Conservation (phyloP, 2,797 vertebrate species). For the Paramormyrops hopkinsi region DNA sequence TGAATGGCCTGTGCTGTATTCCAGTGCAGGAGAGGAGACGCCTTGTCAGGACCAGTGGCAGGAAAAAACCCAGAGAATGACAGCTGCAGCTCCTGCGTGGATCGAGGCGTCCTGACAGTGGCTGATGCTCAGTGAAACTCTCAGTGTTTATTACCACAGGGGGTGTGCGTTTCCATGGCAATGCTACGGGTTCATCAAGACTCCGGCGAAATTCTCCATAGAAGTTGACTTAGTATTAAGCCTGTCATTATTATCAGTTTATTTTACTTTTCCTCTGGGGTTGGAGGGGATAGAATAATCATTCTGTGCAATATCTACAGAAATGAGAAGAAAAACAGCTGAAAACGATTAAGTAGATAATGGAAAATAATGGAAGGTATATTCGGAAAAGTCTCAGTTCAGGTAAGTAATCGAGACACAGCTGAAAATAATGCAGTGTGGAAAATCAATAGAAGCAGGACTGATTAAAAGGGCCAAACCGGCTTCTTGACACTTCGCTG, state of each 20-base stretch:
- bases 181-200: constrained; percentile 8
- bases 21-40: neutral
- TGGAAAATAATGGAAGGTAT: neutral
- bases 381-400: neutral
- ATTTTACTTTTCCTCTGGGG: neutral
- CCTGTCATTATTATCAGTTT: constrained; percentile 20
- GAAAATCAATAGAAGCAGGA: neutral
- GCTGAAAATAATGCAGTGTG: constrained; percentile 13
- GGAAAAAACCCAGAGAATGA: neutral
- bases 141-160: constrained; percentile 15
- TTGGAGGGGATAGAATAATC: neutral
- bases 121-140: constrained; percentile 14
- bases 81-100: neutral
- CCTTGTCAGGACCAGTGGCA: neutral
- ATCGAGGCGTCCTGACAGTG: constrained; percentile 1
- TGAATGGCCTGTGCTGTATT: neutral
- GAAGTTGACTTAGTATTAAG: constrained; percentile 6
- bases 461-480: neutral
- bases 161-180: constrained; percentile 17
- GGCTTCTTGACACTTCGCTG: neutral
- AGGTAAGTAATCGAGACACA: neutral
- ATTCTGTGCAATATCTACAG: neutral
- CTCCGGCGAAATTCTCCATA: constrained; percentile 8
- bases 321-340: neutral
- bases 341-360: constrained; percentile 10